phyloP scores from a whole-genome alignment of 2,888 invertebrate species.

The Bimastos eiseni region DNA sequence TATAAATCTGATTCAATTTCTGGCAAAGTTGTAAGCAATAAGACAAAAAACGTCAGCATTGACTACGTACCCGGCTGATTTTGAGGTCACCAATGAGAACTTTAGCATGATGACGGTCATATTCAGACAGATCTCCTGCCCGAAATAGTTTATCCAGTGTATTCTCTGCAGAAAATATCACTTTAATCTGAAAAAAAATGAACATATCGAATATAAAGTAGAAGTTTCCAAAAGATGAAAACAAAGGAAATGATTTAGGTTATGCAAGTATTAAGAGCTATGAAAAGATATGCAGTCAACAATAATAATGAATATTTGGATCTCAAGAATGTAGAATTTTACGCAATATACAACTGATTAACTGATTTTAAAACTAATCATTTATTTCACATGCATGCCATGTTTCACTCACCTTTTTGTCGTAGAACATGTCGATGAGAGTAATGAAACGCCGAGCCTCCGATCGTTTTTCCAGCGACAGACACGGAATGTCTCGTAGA shows the following conservation, averaged over 20 bases:
- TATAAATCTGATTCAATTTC: neutral
- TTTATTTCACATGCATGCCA: too few relatives aligned
- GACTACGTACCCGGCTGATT: constrained; percentile 66
- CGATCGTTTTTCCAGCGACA: constrained; percentile 79
- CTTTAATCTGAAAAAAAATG: constrained; percentile 67
- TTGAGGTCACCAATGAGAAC: constrained; percentile 93
- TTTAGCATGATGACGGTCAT: constrained; percentile 70
- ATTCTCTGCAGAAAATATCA: constrained; percentile 82
- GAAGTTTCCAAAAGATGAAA: neutral
- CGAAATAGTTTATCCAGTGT: constrained; percentile 77
- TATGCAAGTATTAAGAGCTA: neutral
- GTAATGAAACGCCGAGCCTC: constrained; percentile 92
- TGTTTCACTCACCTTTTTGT: constrained; percentile 75
- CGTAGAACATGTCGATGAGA: constrained; percentile 93
- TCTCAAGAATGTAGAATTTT: too few relatives aligned
- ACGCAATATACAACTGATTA: too few relatives aligned
- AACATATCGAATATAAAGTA: neutral
- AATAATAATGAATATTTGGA: too few relatives aligned
- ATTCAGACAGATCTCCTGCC: constrained; percentile 52
- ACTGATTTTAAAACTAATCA: too few relatives aligned
- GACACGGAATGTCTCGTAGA: constrained; percentile 82
- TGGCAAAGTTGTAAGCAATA: neutral
- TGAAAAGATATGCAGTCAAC: neutral
- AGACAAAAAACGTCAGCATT: neutral
- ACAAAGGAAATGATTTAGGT: neutral